Base-by-base conservation (phyloP, 2,888 invertebrate species). In the Stenchaetothrips biformis region DNA sequence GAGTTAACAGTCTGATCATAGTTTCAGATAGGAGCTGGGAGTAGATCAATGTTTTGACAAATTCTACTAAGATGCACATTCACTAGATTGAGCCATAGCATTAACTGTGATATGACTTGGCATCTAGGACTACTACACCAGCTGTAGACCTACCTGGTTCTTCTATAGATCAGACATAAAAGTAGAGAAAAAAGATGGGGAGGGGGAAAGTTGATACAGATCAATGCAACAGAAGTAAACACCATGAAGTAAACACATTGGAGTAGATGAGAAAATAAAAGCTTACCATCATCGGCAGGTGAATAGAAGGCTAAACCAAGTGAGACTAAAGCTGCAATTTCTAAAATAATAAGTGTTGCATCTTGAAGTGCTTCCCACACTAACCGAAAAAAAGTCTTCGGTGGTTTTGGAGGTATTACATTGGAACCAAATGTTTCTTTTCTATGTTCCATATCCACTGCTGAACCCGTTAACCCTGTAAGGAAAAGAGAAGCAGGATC, bases 341-440 rank as follows among this genome's bases (percentile, higher is more conserved):
- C 95, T 88, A 99, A 92, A 89, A 99, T 99, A 89, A 99, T 98
- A 86, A 99, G 94, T 85, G 99, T 99, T 85, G 98, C 96, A 90
- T 99, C 99, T 90, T 99, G 99, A 87, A 99, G 91, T 84, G 99
- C 99, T 91, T 99, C 99, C 98, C 98, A 99, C 85, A 98, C 98
- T 89, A 99, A 91, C 87, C 95, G 95, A 86, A 98, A 91, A 92
- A 99, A 99, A 85, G 98, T 96, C 92, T 99, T 99, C 86, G 99
- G 97, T 86, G 99, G 97, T 89, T 98, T 98, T 85, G 99, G 99
- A 88, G 99, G 99, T 90, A 99, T 99, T 88, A 95, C 92, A 90
- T 99, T 99, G 86, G 97, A 97, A 88, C 99, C 99, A 90, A 97
- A 99, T 87, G 95, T 95, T 89, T 96, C 95, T 88, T 94, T 93